Conservation (phyloP, 2,797 vertebrate species). For the Cercopithecus diana region DNA sequence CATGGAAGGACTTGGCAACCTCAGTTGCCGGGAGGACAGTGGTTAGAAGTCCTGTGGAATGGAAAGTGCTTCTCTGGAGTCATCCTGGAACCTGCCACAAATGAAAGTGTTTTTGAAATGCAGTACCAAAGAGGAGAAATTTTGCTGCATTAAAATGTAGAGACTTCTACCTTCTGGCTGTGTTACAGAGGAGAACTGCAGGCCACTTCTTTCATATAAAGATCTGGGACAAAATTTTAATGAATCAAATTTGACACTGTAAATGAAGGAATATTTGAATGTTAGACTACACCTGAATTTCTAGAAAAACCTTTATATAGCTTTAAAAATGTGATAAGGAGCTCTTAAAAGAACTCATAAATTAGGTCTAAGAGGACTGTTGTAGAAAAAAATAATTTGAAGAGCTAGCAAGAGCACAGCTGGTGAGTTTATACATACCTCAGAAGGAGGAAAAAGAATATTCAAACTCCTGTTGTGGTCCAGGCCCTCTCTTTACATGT, state of each 20-base stretch:
- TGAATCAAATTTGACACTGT: neutral
- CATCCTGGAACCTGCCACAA: neutral
- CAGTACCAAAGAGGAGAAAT: neutral
- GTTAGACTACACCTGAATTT: too few relatives aligned
- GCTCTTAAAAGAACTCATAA: neutral
- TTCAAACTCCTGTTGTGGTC: neutral
- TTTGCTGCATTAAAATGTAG: neutral
- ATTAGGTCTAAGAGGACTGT: neutral
- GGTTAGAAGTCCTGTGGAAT: neutral
- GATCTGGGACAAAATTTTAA: neutral
- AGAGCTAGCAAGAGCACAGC: neutral
- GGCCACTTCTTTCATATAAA: neutral
- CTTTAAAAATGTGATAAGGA: neutral
- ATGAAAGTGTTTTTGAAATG: neutral
- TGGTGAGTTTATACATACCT: neutral
- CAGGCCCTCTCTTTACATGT: neutral
- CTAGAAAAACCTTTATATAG: neutral
- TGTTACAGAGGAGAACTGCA: slow-evolving; percentile 4
- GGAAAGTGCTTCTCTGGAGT: neutral
- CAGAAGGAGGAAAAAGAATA: neutral
- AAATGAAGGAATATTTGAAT: neutral
- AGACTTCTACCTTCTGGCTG: neutral
- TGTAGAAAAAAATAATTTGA: neutral
- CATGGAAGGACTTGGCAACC: neutral
- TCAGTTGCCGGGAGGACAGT: neutral